Conservation (phyloP, 2,888 invertebrate genomes). For the Eupithecia subumbrata region DNA sequence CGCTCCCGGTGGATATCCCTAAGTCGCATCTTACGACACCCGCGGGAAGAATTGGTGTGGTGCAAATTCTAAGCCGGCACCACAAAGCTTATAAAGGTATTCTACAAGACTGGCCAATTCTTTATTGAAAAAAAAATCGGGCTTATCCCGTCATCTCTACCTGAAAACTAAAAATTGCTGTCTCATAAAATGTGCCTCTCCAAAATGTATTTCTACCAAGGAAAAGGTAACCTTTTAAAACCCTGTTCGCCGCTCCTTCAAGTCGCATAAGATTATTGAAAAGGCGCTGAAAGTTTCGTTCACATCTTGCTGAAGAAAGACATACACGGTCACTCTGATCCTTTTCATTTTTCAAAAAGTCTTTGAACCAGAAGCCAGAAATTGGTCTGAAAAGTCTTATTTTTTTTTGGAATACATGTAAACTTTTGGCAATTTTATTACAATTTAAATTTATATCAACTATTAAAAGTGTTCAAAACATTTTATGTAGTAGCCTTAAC, state of each 20-base stretch:
- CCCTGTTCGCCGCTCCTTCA: constrained; percentile 21
- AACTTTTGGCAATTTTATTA: too few relatives aligned
- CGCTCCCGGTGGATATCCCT: too few relatives aligned
- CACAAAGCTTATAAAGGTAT: neutral
- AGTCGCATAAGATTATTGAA: constrained; percentile 49
- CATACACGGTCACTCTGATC: neutral
- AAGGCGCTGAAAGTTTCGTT: constrained; percentile 22
- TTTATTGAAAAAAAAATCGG: neutral
- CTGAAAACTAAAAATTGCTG: neutral
- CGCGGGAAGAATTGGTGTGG: too few relatives aligned
- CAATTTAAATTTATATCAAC: too few relatives aligned
- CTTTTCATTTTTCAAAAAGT: neutral
- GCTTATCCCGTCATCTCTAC: neutral
- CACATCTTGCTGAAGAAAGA: neutral
- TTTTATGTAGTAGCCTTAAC: neutral
- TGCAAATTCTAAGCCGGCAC: too few relatives aligned
- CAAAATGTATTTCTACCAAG: constrained; percentile 19
- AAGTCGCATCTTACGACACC: too few relatives aligned
- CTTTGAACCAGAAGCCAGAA: neutral
- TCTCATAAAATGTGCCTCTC: neutral
- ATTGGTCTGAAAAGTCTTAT: neutral
- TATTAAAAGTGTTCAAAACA: neutral
- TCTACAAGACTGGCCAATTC: neutral
- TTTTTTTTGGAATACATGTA: too few relatives aligned
- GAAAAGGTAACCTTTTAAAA: constrained; percentile 65